Percentiles rank a stretch among this genome's conserved stretches.
Evolutionary conservation across 2,113 vertebrate species (phyloP).

Genomic region (Brachirus orientalis): DNA sequence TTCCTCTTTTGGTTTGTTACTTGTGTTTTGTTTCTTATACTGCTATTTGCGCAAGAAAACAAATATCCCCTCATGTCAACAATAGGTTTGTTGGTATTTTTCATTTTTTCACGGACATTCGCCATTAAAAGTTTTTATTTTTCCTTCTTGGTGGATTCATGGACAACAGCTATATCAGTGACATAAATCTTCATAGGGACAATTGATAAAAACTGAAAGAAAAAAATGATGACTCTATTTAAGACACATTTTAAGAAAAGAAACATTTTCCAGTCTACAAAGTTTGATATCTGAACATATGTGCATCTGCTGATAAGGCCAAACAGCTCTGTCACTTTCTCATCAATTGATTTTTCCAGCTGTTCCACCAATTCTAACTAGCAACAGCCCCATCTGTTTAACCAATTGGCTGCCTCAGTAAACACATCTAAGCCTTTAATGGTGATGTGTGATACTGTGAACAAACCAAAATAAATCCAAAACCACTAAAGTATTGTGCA

Average conservation of each 20-base stretch:
- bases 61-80: no score
- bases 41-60: no score
- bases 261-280: constrained; percentile 5
- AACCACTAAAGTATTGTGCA: constrained; percentile 25
- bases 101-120: no score
- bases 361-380: constrained; percentile 19
- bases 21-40: no score
- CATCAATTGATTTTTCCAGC: constrained; percentile 15
- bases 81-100: no score
- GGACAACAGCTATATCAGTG: no score
- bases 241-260: neutral
- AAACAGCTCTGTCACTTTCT: constrained; percentile 24
- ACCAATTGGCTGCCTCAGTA: constrained; percentile 19
- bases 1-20: no score
- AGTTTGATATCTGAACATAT: constrained; percentile 9
- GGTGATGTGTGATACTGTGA: constrained; percentile 27
- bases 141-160: no score
- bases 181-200: no score
- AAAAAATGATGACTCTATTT: no score
- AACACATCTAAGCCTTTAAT: constrained; percentile 21
- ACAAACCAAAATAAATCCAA: constrained; percentile 21
- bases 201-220: no score
- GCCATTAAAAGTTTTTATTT: no score
- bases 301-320: constrained; percentile 18
- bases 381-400: constrained; percentile 13